phyloP scores from a whole-genome alignment of 1,140 invertebrate genomes.

The Drosophila simulans region DNA sequence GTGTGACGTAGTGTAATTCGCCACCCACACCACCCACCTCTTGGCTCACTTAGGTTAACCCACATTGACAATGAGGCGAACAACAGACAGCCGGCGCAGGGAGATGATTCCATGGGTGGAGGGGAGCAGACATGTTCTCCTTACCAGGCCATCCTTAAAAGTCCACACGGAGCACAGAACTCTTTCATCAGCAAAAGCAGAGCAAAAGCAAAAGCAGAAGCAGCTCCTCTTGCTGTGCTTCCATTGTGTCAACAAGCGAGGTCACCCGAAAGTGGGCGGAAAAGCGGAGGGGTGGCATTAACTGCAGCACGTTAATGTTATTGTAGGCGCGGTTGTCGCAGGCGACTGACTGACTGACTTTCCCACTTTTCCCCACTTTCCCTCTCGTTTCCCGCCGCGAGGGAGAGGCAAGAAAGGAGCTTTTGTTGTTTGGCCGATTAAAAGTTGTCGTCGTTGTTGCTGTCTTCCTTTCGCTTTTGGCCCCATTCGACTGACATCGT shows the following conservation, averaged over 20 bases:
- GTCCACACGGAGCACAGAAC: slow-evolving; percentile 36
- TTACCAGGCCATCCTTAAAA: slow-evolving; percentile 33
- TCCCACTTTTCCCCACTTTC: background rate
- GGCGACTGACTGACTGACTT: slow-evolving; percentile 53
- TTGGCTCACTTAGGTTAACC: slow-evolving; percentile 75
- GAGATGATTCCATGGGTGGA: background rate
- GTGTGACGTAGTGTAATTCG: slow-evolving; percentile 3
- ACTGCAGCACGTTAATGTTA: slow-evolving; percentile 79
- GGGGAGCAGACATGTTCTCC: slow-evolving; percentile 14
- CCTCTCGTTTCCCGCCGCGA: slow-evolving; percentile 2
- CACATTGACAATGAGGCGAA: slow-evolving; percentile 69
- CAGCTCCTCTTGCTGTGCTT: slow-evolving; percentile 50
- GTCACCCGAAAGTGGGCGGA: slow-evolving; percentile 37
- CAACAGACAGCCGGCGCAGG: slow-evolving; percentile 8
- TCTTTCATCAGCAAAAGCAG: slow-evolving; percentile 42
- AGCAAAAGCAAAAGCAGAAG: slow-evolving; percentile 8
- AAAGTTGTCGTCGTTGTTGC: slow-evolving; percentile 69
- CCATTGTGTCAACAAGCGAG: slow-evolving; percentile 77
- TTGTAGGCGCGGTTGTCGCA: slow-evolving; percentile 71
- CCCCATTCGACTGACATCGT: slow-evolving; percentile 68
- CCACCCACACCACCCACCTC: slow-evolving; percentile 9
- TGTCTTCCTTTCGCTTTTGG: slow-evolving; percentile 70
- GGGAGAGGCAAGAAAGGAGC: slow-evolving; percentile 46
- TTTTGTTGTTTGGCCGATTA: slow-evolving; percentile 80
- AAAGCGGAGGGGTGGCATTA: slow-evolving; percentile 49